These are phyloP conservation scores for Himalopsyche japonica DNA, from an alignment of 2,888 invertebrate genomes.

Conservation along the genomic window DNA sequence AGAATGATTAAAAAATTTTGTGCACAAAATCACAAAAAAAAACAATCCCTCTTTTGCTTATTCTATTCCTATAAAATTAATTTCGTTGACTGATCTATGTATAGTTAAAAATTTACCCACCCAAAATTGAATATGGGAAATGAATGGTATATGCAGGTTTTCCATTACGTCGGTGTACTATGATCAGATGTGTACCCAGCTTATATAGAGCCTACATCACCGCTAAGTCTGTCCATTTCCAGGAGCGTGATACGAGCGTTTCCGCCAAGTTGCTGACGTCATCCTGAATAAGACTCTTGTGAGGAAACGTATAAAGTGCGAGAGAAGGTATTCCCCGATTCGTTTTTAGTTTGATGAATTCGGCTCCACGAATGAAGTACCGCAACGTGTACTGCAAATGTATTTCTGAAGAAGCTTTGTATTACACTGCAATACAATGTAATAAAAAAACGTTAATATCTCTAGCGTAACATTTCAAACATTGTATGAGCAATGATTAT, in stretches of 20 bases:
- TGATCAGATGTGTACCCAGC: neutral
- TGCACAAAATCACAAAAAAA: too few species aligned
- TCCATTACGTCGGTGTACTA: neutral
- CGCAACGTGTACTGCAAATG: too few species aligned
- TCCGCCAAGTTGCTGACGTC: slow-evolving; percentile 18
- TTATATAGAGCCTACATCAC: neutral
- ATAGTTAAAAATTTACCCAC: neutral
- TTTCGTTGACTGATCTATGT: neutral
- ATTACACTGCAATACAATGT: too few species aligned
- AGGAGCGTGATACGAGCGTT: slow-evolving; percentile 5
- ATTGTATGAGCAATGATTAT: too few species aligned
- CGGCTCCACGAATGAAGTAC: neutral
- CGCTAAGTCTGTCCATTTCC: neutral
- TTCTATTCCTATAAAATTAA: neutral
- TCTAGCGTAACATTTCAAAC: too few species aligned
- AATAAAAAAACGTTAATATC: too few species aligned
- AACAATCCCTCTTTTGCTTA: too few species aligned
- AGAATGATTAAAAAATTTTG: too few species aligned
- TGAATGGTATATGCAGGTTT: neutral
- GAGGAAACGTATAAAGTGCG: neutral
- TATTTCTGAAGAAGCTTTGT: too few species aligned
- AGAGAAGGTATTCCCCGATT: neutral
- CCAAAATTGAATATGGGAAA: neutral
- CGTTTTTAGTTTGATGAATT: neutral
- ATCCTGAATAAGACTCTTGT: neutral